Conservation (phyloP, 2,113 vertebrate genomes). For the Anoura caudifer region DNA sequence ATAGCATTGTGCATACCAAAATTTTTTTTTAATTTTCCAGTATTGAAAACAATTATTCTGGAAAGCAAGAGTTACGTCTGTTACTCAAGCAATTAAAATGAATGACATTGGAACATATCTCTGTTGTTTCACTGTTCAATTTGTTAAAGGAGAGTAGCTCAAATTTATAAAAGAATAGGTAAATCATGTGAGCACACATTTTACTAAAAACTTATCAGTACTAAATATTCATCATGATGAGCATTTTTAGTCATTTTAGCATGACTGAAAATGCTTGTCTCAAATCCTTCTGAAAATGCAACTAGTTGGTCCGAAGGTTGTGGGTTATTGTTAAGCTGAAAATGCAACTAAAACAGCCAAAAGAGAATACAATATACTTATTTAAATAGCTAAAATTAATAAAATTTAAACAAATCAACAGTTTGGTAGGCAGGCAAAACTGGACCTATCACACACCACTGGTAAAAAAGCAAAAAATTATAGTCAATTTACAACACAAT, state of each 20-base stretch:
- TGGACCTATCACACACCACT: neutral
- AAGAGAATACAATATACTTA: neutral
- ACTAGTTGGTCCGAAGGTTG: no score
- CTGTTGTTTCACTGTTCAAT: neutral
- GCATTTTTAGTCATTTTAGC: no score
- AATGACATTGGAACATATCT: neutral
- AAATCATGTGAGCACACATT: neutral
- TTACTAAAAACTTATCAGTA: neutral
- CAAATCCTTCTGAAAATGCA: neutral
- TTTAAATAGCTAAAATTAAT: neutral
- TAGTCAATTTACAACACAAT: neutral
- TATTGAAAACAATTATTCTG: neutral
- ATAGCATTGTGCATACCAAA: neutral
- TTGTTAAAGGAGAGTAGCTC: neutral
- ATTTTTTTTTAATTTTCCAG: neutral
- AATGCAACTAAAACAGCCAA: neutral
- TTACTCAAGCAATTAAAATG: neutral
- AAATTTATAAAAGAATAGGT: neutral
- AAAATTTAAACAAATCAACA: neutral
- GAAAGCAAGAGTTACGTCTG: neutral
- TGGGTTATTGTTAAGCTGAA: no score
- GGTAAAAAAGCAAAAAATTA: neutral
- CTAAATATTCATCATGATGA: neutral
- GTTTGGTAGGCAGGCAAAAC: neutral
- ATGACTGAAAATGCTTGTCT: neutral